These are phyloP conservation scores for Microctonus brassicae DNA, from an alignment of 2,888 invertebrate genomes.

Conservation along the genomic window DNA sequence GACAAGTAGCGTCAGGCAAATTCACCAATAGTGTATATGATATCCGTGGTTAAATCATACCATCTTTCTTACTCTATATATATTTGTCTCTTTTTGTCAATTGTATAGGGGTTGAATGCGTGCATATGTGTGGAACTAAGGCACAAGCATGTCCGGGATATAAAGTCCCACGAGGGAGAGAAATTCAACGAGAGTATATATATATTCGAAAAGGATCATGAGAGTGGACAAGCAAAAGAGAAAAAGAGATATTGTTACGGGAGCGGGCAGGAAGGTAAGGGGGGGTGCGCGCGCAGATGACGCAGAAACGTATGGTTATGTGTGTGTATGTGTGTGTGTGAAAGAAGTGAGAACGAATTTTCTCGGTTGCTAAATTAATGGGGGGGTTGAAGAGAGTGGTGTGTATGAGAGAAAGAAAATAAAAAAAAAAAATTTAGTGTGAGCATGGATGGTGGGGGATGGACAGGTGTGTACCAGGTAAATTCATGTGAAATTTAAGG, in stretches of 20 bases:
- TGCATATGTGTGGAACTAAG: background rate
- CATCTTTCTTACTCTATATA: background rate
- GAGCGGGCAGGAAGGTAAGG: constrained; percentile 34
- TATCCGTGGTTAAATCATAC: background rate
- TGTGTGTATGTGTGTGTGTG: background rate
- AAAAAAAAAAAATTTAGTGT: background rate
- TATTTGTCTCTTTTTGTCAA: background rate
- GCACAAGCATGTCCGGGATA: background rate
- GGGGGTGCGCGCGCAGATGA: constrained; percentile 71
- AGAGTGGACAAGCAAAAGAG: constrained; percentile 12
- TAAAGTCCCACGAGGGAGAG: constrained; percentile 29
- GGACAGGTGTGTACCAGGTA: constrained; percentile 41
- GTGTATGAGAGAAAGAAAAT: background rate
- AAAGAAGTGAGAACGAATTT: constrained; percentile 57
- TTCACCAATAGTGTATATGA: constrained; percentile 6
- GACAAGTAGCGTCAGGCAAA: constrained; percentile 28
- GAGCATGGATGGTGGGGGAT: constrained; percentile 34
- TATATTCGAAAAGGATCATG: constrained; percentile 10
- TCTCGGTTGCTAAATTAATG: constrained; percentile 67
- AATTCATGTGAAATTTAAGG: constrained; percentile 43
- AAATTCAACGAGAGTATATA: constrained; percentile 4
- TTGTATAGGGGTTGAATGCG: background rate
- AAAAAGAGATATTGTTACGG: constrained; percentile 27
- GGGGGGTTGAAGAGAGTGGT: constrained; percentile 66
- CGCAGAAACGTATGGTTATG: constrained; percentile 67